Evolutionary conservation across 2,113 vertebrate species (phyloP).

Genomic region (Ictidomys tridecemlineatus): DNA sequence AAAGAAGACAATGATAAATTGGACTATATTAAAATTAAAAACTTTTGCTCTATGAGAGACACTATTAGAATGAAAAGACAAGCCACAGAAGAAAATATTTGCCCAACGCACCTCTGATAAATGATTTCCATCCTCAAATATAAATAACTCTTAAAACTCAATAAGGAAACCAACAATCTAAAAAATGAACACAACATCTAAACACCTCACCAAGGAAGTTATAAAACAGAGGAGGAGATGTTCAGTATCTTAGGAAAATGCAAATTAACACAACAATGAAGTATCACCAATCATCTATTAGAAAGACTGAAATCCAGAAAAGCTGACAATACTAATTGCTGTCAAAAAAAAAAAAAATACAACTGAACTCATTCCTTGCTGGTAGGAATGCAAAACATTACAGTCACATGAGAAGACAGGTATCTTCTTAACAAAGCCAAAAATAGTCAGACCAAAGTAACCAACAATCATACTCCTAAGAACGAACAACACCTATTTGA

Average conservation of each 20-base stretch:
- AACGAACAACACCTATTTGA: background rate
- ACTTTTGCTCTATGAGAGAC: background rate
- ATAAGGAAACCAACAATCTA: background rate
- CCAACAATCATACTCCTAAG: background rate
- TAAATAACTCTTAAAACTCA: constrained; percentile 1
- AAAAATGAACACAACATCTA: background rate
- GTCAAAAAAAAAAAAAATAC: background rate
- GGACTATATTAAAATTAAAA: background rate
- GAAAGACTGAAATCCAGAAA: background rate
- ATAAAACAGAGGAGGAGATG: background rate
- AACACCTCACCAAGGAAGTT: background rate
- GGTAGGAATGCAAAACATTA: background rate
- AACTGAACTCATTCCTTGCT: background rate
- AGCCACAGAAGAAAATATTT: background rate
- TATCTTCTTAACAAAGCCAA: background rate
- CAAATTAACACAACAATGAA: background rate
- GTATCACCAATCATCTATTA: background rate
- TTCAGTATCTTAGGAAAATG: background rate
- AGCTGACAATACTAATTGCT: background rate
- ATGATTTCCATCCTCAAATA: background rate
- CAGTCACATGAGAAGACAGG: background rate
- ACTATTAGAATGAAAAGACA: background rate
- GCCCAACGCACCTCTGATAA: background rate
- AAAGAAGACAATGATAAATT: background rate
- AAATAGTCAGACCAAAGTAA: background rate